These are phyloP conservation scores for Strix aluco DNA, from an alignment of 2,113 vertebrate species.

Conservation along the genomic window DNA sequence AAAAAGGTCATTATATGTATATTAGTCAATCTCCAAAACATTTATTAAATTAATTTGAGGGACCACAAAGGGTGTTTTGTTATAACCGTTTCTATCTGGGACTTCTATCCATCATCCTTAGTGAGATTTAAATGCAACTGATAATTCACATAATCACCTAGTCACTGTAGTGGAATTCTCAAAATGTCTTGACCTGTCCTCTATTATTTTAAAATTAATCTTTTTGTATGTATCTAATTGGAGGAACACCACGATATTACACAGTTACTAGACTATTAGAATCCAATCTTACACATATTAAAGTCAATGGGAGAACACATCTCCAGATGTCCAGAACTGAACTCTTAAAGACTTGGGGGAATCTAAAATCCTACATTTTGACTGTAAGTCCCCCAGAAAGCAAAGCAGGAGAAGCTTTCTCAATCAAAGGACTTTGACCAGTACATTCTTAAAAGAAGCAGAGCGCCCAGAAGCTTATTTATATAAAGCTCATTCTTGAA, in stretches of 20 bases:
- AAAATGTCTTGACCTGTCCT: background rate
- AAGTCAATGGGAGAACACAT: background rate
- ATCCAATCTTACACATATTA: background rate
- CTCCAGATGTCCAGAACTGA: background rate
- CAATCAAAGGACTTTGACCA: background rate
- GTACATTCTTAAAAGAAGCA: background rate
- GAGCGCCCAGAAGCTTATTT: background rate
- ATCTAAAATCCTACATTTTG: background rate
- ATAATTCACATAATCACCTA: conserved; percentile 11
- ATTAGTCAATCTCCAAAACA: conserved; percentile 47
- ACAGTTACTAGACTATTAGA: background rate
- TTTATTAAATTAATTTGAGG: conserved; percentile 58
- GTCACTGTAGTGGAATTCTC: background rate
- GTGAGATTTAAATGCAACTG: background rate
- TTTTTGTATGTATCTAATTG: background rate
- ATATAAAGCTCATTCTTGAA: background rate
- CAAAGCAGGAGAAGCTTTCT: background rate
- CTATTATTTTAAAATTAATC: conserved; percentile 5
- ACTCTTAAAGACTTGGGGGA: background rate
- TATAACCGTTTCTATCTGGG: background rate
- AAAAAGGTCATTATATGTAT: conserved; percentile 55
- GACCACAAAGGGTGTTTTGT: conserved; percentile 4
- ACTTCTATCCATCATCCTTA: conserved; percentile 13
- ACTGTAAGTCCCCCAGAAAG: background rate
- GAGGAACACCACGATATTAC: background rate